These are phyloP conservation scores for Bombus balteatus DNA, from an alignment of 1,140 invertebrate species.

Conservation along the genomic window DNA sequence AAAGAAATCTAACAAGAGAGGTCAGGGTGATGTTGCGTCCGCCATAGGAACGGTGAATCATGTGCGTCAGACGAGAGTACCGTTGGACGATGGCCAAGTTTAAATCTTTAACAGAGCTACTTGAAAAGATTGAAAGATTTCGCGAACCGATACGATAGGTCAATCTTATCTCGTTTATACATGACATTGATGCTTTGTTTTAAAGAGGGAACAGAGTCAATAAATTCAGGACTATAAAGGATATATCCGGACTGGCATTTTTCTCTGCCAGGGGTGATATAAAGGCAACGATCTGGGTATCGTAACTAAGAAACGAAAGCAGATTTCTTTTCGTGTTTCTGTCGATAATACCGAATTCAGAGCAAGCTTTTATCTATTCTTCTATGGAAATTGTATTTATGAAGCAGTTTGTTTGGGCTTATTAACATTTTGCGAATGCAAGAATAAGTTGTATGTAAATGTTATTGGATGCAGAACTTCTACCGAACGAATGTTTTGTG, in stretches of 20 bases:
- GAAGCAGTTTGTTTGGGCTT: background rate
- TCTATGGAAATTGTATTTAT: background rate
- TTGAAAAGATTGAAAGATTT: conserved; percentile 18
- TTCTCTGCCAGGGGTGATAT: too few species aligned
- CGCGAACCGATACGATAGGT: conserved; percentile 9
- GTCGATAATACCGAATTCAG: background rate
- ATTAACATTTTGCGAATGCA: background rate
- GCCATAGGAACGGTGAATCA: conserved; percentile 2
- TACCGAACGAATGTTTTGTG: too few species aligned
- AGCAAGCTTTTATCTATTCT: background rate
- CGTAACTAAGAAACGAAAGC: background rate
- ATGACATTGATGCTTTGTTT: conserved; percentile 29
- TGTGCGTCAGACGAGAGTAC: background rate
- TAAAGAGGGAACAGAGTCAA: conserved; percentile 16
- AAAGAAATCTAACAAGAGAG: background rate
- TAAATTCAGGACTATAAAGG: conserved; percentile 15
- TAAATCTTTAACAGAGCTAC: conserved; percentile 11
- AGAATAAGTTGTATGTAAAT: background rate
- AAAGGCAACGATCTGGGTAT: background rate
- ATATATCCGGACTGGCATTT: background rate
- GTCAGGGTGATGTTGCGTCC: background rate
- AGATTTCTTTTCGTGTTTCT: background rate
- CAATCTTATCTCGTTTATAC: conserved; percentile 41
- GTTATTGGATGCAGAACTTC: too few species aligned
- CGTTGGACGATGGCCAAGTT: conserved; percentile 29